phyloP scores from a whole-genome alignment of 23 tunicate genomes.

The Oikopleura dioica region DNA sequence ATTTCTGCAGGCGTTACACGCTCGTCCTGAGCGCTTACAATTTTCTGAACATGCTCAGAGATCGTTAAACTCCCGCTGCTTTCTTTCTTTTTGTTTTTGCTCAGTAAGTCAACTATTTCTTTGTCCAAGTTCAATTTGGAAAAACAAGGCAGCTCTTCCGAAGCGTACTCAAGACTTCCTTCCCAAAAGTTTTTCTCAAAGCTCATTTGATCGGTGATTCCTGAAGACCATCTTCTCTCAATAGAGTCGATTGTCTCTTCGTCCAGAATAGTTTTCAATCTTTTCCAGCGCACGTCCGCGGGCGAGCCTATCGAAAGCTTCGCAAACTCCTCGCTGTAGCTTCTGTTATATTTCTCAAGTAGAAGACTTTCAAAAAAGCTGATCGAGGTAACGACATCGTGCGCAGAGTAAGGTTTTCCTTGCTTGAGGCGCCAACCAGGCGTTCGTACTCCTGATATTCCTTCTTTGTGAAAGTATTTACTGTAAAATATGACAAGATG shows the following conservation, averaged over 20 bases:
- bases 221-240: background rate
- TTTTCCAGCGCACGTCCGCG: background rate
- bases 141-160: too few species aligned
- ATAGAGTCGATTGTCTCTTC: background rate
- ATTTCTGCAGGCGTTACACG: too few species aligned
- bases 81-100: too few species aligned
- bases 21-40: too few species aligned
- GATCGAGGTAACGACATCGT: background rate
- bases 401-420: background rate
- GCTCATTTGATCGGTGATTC: too few species aligned
- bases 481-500: background rate
- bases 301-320: background rate
- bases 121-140: too few species aligned
- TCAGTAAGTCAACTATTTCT: too few species aligned
- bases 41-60: too few species aligned
- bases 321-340: background rate
- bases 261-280: background rate
- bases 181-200: too few species aligned
- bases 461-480: background rate
- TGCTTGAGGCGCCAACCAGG: background rate
- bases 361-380: background rate
- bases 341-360: background rate
- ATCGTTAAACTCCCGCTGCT: too few species aligned
- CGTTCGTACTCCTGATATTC: background rate
- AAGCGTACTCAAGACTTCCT: too few species aligned